Conservation (phyloP, 2,113 vertebrate genomes). For the Vulpes vulpes region DNA sequence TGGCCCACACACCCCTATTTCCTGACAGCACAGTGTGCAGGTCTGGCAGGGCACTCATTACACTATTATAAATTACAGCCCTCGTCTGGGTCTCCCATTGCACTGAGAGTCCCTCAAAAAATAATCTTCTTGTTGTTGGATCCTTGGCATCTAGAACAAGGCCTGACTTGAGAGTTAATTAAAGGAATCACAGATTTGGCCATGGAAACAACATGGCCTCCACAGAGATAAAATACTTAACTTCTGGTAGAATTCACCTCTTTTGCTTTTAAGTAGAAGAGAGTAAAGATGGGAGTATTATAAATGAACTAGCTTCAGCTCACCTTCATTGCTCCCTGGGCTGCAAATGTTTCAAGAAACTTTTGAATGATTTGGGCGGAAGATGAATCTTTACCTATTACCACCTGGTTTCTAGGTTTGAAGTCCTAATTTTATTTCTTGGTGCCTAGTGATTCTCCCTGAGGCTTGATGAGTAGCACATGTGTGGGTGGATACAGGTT, state of each 20-base stretch:
- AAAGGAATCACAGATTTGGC: neutral
- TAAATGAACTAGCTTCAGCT: neutral
- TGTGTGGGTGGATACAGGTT: neutral
- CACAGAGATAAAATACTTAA: neutral
- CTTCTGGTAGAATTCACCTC: neutral
- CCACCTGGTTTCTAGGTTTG: neutral
- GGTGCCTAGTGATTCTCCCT: neutral
- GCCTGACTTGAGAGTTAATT: neutral
- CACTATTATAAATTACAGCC: neutral
- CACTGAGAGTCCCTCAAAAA: neutral
- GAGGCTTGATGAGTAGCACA: conserved; percentile 45
- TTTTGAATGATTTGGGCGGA: neutral
- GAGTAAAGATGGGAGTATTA: neutral
- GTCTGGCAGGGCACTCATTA: neutral
- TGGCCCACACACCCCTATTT: neutral
- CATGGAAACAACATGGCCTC: neutral
- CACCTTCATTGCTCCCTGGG: neutral
- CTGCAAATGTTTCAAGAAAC: neutral
- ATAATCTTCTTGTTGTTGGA: neutral
- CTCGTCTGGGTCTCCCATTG: neutral
- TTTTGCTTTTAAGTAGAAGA: neutral
- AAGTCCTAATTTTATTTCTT: conserved; percentile 7
- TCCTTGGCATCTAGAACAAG: neutral
- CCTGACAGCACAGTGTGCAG: accelerated
- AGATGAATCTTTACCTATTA: neutral